Conservation (phyloP, 2,113 vertebrate species). For the Clarias batrachus region DNA sequence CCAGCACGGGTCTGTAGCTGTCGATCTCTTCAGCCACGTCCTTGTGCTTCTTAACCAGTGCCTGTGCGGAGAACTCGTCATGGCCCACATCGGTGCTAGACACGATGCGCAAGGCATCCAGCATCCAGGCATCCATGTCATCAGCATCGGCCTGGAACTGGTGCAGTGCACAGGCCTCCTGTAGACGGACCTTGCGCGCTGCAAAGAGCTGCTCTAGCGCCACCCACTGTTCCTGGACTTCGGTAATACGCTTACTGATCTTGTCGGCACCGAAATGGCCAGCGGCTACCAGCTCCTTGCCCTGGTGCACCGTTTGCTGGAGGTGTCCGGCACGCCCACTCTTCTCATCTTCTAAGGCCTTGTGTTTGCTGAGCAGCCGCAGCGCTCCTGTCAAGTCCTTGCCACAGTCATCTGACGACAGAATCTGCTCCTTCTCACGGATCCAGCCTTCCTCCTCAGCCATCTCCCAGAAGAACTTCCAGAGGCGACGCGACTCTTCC, state of each 20-base stretch:
- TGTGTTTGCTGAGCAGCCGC: conserved; percentile 89
- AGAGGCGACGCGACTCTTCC: conserved; percentile 92
- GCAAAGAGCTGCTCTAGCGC: conserved; percentile 85
- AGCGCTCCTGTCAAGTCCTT: conserved; percentile 89
- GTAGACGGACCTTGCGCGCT: conserved; percentile 78
- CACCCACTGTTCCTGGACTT: conserved; percentile 89
- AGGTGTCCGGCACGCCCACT: conserved; percentile 85
- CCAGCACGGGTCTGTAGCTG: conserved; percentile 84
- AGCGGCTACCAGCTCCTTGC: conserved; percentile 84
- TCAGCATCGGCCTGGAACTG: conserved; percentile 92
- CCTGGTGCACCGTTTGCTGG: conserved; percentile 86
- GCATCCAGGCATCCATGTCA: conserved; percentile 88
- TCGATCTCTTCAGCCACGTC: conserved; percentile 88
- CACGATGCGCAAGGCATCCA: conserved; percentile 90
- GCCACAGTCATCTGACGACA: conserved; percentile 85
- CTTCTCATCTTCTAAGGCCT: conserved; percentile 91
- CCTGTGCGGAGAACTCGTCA: conserved; percentile 92
- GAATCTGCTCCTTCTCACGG: conserved; percentile 92
- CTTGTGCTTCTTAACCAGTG: conserved; percentile 92
- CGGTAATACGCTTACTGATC: conserved; percentile 82
- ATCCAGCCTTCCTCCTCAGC: conserved; percentile 97
- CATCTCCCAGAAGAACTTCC: conserved; percentile 99
- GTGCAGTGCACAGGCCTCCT: conserved; percentile 85
- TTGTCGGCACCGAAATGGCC: conserved; percentile 88
- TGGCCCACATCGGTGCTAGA: conserved; percentile 91